These are phyloP conservation scores for Myathropa florea DNA, from an alignment of 2,888 invertebrate genomes.

Conservation along the genomic window DNA sequence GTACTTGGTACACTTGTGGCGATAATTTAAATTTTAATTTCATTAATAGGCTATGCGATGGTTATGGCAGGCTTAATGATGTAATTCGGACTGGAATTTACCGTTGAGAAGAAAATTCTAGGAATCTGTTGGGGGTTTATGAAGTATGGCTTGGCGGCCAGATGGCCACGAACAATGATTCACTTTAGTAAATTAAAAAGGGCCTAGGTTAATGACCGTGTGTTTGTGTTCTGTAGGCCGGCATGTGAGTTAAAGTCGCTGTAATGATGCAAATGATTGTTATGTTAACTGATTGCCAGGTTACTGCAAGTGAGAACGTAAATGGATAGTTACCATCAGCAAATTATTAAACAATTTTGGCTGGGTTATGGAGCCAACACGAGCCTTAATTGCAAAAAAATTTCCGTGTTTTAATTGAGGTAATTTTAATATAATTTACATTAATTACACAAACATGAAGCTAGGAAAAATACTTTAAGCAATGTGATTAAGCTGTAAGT, in stretches of 20 bases:
- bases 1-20: background rate
- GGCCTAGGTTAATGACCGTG: conserved; percentile 41
- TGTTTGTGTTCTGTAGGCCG: conserved; percentile 3
- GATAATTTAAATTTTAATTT: conserved; percentile 46
- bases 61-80: conserved; percentile 49
- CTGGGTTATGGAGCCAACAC: background rate
- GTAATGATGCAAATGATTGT: conserved; percentile 13
- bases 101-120: conserved; percentile 30
- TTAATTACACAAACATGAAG: too few species aligned
- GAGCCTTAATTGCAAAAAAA: background rate
- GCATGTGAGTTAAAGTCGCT: conserved; percentile 13
- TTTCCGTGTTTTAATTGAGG: background rate
- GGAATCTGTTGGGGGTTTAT: conserved; percentile 29
- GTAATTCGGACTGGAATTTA: conserved; percentile 29
- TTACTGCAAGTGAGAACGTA: background rate
- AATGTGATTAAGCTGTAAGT: too few species aligned
- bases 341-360: background rate
- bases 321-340: background rate
- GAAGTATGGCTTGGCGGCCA: conserved; percentile 24
- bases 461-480: too few species aligned
- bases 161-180: conserved; percentile 35
- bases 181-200: conserved; percentile 32
- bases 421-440: background rate
- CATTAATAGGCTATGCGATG: conserved; percentile 40
- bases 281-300: background rate